Conservation (phyloP, 2,113 vertebrate genomes). For the Chaetops frenatus region DNA sequence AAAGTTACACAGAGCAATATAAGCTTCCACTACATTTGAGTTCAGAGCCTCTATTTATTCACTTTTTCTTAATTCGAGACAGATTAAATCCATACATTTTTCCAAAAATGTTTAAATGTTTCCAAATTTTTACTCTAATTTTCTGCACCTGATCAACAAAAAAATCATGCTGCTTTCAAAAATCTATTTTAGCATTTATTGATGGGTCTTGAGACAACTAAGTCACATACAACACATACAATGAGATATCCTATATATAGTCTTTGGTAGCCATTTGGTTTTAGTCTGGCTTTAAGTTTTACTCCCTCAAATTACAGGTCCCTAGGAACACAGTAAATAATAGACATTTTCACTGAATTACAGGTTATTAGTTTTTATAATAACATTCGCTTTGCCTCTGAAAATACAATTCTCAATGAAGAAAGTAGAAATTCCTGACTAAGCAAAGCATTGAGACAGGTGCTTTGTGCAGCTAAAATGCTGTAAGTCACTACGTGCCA, state of each 20-base stretch:
- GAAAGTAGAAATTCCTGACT: background rate
- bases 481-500: background rate
- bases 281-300: background rate
- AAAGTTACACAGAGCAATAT: background rate
- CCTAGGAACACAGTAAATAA: background rate
- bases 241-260: background rate
- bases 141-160: background rate
- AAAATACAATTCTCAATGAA: background rate
- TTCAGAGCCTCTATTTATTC: background rate
- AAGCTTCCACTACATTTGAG: background rate
- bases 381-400: background rate
- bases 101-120: background rate
- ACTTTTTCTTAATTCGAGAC: background rate
- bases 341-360: background rate
- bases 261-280: background rate
- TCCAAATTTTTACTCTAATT: background rate
- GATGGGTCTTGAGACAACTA: background rate
- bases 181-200: background rate
- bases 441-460: background rate
- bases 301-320: background rate
- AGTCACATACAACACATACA: background rate
- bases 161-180: background rate
- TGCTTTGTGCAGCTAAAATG: background rate
- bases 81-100: background rate
- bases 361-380: background rate